Conservation (phyloP, 2,113 vertebrate genomes). For the Rhea pennata region DNA sequence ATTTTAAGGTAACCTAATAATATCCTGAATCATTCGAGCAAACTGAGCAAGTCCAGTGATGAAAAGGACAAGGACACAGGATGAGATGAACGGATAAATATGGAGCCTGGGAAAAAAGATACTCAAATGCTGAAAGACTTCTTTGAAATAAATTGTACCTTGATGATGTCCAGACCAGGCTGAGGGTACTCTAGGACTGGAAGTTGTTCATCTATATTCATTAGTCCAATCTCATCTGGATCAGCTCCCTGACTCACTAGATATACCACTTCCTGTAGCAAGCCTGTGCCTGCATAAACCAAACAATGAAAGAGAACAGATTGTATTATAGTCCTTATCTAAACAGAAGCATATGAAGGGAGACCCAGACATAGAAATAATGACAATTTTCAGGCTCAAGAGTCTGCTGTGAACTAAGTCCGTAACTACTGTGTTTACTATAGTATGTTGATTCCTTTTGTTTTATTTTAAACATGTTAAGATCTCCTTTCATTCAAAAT, state of each 20-base stretch:
- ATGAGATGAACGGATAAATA: neutral
- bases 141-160: slow-evolving; percentile 79
- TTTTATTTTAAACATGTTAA: neutral
- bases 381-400: neutral
- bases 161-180: slow-evolving; percentile 96
- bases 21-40: neutral
- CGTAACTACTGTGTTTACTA: neutral
- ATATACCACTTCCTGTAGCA: slow-evolving; percentile 97
- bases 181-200: slow-evolving; percentile 97
- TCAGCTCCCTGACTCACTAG: slow-evolving; percentile 97
- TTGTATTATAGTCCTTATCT: slow-evolving; percentile 32
- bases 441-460: neutral
- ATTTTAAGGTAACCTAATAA: neutral
- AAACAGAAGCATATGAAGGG: slow-evolving; percentile 18
- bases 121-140: neutral
- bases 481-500: neutral
- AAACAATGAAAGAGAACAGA: slow-evolving; percentile 34
- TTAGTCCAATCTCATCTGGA: slow-evolving; percentile 95
- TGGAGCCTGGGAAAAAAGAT: neutral
- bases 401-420: neutral
- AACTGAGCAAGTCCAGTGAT: neutral
- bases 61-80: neutral
- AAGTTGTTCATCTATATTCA: slow-evolving; percentile 99
- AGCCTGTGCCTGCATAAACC: slow-evolving; percentile 87
- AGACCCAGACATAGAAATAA: neutral